Conservation (phyloP, 2,888 invertebrate species). For the Pemphredon lugubris region DNA sequence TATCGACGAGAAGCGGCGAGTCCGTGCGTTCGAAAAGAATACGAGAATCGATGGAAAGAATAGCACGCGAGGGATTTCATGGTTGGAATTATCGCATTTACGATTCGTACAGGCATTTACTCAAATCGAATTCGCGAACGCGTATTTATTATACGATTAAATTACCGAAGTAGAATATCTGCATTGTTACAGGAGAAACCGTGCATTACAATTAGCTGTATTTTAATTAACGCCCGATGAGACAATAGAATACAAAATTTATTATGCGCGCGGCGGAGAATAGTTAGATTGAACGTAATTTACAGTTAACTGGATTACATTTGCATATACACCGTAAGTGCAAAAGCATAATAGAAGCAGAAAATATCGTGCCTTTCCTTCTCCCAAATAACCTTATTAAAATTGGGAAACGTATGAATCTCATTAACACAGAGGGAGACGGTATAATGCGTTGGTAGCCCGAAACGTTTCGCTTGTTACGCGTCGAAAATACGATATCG, state of each 20-base stretch:
- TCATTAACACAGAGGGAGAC: no score
- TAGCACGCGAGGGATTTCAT: not conserved
- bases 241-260: constrained; percentile 52
- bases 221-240: constrained; percentile 57
- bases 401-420: no score
- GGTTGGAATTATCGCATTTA: not conserved
- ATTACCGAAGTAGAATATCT: constrained; percentile 39
- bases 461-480: not conserved
- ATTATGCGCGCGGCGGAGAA: constrained; percentile 38
- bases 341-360: constrained; percentile 15
- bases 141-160: constrained; percentile 41
- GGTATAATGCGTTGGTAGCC: not conserved
- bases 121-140: constrained; percentile 11
- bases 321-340: constrained; percentile 7
- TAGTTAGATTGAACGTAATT: constrained; percentile 41
- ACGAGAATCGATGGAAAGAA: not conserved
- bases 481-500: not conserved
- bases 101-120: not conserved
- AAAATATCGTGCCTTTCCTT: not conserved
- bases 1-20: no score
- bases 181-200: constrained; percentile 35
- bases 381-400: not conserved
- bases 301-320: constrained; percentile 21
- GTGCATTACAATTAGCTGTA: constrained; percentile 50
- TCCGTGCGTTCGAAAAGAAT: not conserved